Percentiles rank a stretch among this genome's conserved stretches.
These are phyloP conservation scores for Seriola rivoliana DNA, from an alignment of 2,113 vertebrate species.

Conservation along the genomic window DNA sequence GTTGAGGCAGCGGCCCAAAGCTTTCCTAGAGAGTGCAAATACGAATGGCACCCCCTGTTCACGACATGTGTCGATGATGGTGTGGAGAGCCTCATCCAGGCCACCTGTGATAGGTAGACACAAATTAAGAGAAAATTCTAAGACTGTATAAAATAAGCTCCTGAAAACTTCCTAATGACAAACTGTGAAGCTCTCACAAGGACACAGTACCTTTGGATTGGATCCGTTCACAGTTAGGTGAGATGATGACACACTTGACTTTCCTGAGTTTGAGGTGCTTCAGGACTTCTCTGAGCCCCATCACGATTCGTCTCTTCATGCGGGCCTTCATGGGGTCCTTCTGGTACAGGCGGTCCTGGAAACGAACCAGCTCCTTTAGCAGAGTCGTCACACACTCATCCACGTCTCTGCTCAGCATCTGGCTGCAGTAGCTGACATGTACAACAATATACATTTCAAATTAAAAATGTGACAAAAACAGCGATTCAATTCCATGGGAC, in stretches of 20 bases:
- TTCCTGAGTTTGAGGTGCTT: slow-evolving; percentile 96
- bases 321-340: slow-evolving; percentile 97
- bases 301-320: slow-evolving; percentile 94
- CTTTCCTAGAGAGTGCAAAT: slow-evolving; percentile 95
- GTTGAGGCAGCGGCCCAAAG: slow-evolving; percentile 94
- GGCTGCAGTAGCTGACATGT: slow-evolving; percentile 92
- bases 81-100: slow-evolving; percentile 95
- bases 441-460: not conserved
- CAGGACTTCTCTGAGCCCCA: slow-evolving; percentile 96
- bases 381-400: slow-evolving; percentile 92
- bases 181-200: not conserved
- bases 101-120: slow-evolving; percentile 86
- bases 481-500: not conserved
- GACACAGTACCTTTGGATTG: slow-evolving; percentile 91
- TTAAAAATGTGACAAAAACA: not conserved
- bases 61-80: slow-evolving; percentile 91
- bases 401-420: slow-evolving; percentile 96
- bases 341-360: slow-evolving; percentile 97
- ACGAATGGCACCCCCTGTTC: slow-evolving; percentile 94
- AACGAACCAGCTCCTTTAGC: slow-evolving; percentile 94
- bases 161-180: not conserved
- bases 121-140: too few species aligned
- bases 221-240: slow-evolving; percentile 97
- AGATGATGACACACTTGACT: slow-evolving; percentile 96
- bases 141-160: not conserved